Evolutionary conservation across 2,888 invertebrate genomes (phyloP).

Genomic region (Micropterix aruncella): DNA sequence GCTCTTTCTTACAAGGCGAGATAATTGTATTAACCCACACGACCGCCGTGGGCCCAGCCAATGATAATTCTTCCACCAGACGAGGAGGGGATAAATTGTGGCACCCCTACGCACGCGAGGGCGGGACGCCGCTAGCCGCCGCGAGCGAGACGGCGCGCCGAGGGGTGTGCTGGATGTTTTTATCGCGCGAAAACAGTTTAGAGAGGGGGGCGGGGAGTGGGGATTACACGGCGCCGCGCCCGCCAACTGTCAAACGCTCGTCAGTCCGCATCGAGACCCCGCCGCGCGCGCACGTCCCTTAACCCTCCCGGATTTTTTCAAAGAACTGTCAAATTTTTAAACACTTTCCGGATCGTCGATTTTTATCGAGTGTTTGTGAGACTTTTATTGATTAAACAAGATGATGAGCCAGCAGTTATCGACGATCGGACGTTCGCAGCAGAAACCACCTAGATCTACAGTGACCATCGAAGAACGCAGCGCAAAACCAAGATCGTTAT

Average conservation of each 20-base stretch:
- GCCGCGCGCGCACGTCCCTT: no score
- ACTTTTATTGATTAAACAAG: no score
- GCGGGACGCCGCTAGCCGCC: background rate
- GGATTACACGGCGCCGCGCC: background rate
- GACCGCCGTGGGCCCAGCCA: background rate
- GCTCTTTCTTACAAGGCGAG: no score
- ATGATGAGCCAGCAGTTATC: background rate
- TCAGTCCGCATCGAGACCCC: no score
- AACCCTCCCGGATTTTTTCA: no score
- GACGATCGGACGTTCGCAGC: background rate
- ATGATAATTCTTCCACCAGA: background rate
- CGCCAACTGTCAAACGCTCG: background rate
- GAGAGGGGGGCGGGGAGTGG: background rate
- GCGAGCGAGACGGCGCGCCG: background rate
- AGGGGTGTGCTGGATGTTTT: background rate
- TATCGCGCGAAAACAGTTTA: background rate
- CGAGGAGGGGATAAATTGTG: background rate
- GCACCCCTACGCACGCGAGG: no score
- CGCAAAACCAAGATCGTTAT: conserved; percentile 9
- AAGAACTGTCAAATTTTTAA: no score
- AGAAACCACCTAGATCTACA: background rate
- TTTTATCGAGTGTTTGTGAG: no score
- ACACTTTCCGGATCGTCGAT: background rate
- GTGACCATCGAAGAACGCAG: background rate
- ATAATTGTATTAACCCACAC: background rate